phyloP scores from a whole-genome alignment of 2,113 vertebrate species.

The Gymnogyps californianus region DNA sequence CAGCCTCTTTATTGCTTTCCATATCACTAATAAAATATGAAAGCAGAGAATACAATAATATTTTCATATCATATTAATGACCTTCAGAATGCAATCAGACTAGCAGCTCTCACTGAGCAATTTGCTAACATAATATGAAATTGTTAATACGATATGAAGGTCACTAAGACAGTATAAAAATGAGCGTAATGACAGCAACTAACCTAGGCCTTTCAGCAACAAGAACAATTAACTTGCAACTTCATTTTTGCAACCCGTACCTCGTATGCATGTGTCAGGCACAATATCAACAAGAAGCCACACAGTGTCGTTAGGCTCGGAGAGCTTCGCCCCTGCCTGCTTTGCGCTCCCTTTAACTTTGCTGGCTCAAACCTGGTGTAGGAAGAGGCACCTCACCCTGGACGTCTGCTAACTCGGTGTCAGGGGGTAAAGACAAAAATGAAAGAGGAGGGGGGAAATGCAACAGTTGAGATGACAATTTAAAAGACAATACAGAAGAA shows the following conservation, averaged over 20 bases:
- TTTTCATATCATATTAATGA: slow-evolving; percentile 67
- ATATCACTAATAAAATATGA: slow-evolving; percentile 70
- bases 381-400: neutral
- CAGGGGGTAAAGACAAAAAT: neutral
- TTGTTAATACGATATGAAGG: slow-evolving; percentile 52
- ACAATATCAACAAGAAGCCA: too few relatives aligned
- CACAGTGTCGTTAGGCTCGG: accelerated
- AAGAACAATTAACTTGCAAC: slow-evolving; percentile 20
- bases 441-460: neutral
- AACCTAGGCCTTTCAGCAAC: slow-evolving; percentile 20
- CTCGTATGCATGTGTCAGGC: accelerated
- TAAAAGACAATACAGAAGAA: neutral
- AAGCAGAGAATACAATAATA: slow-evolving; percentile 64
- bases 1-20: slow-evolving; percentile 64
- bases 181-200: slow-evolving; percentile 13
- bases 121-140: slow-evolving; percentile 66
- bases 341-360: neutral
- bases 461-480: neutral
- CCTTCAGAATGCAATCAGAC: slow-evolving; percentile 64
- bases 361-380: too few relatives aligned
- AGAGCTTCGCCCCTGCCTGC: neutral
- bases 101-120: slow-evolving; percentile 48
- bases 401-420: neutral
- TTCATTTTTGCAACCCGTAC: neutral
- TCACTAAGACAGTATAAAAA: slow-evolving; percentile 41